Evolutionary conservation across 2,797 vertebrate genomes (phyloP).

Genomic region (Acipenser ruthenus): DNA sequence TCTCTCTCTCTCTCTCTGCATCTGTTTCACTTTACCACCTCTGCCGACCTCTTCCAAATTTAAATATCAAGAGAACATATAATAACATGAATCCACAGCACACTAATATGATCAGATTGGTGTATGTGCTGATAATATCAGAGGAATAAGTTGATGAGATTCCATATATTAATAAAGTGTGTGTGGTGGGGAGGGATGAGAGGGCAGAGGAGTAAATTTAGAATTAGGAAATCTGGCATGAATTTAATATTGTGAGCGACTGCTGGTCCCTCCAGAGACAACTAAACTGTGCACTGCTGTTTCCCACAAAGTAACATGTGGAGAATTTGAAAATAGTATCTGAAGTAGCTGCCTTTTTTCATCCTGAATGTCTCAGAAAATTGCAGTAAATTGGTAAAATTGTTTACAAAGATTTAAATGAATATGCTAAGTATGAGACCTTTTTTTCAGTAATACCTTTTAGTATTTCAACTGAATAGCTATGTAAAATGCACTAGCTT

Average conservation of each 20-base stretch:
- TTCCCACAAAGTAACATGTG: too few relatives aligned
- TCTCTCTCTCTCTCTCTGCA: conserved; percentile 23
- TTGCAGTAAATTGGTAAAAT: too few relatives aligned
- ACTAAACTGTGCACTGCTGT: too few relatives aligned
- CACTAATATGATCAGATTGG: conserved; percentile 66
- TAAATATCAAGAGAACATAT: conserved; percentile 58
- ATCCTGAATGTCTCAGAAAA: too few relatives aligned
- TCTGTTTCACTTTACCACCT: conserved; percentile 6
- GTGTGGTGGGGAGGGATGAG: background rate
- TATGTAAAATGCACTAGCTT: too few relatives aligned
- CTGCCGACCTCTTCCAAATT: conserved; percentile 54
- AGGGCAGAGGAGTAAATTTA: background rate
- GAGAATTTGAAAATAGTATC: too few relatives aligned
- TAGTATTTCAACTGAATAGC: too few relatives aligned
- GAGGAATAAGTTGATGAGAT: conserved; percentile 63
- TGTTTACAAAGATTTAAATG: too few relatives aligned
- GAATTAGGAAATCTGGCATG: conserved; percentile 3
- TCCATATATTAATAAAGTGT: conserved; percentile 58
- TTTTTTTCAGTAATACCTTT: too few relatives aligned
- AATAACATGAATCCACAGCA: conserved; percentile 49
- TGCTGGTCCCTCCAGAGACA: background rate
- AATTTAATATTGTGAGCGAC: conserved; percentile 3
- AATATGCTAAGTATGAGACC: too few relatives aligned
- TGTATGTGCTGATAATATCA: conserved; percentile 58
- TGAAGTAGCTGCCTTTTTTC: too few relatives aligned